These are phyloP conservation scores for Phylloscopus trochilus DNA, from an alignment of 2,113 vertebrate species.

Conservation along the genomic window DNA sequence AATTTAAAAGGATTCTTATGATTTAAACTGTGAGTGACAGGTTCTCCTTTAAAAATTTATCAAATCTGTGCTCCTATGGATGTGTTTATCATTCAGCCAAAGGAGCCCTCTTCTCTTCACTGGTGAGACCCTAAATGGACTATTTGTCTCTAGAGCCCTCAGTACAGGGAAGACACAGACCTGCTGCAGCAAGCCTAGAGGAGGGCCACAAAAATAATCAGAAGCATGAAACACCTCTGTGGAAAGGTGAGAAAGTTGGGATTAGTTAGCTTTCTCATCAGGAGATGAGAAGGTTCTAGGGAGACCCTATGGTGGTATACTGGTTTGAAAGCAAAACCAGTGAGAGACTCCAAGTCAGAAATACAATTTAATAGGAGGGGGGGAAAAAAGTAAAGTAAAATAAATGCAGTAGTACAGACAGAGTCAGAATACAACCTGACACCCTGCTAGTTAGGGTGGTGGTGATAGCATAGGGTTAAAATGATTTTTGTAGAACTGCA, in stretches of 20 bases:
- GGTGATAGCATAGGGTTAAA: no score
- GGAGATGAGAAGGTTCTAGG: not conserved
- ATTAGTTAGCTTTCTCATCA: not conserved
- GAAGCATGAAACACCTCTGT: not conserved
- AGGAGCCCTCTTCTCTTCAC: not conserved
- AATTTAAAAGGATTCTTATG: not conserved
- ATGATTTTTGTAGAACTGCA: no score
- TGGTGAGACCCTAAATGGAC: not conserved
- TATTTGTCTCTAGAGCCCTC: not conserved
- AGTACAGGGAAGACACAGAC: not conserved
- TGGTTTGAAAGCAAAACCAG: no score
- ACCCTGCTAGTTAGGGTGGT: no score
- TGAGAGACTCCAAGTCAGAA: no score
- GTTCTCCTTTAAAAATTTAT: not conserved
- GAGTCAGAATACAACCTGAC: no score
- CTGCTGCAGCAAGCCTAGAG: not conserved
- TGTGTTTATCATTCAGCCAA: not conserved
- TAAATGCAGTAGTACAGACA: no score
- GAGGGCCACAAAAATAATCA: not conserved
- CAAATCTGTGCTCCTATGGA: not conserved
- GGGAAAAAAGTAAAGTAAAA: no score
- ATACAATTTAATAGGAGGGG: no score
- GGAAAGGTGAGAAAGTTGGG: not conserved
- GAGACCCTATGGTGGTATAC: no score
- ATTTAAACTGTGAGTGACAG: not conserved